Evolutionary conservation across 2,113 vertebrate genomes (phyloP).

Genomic region (Myrmecophaga tridactyla): DNA sequence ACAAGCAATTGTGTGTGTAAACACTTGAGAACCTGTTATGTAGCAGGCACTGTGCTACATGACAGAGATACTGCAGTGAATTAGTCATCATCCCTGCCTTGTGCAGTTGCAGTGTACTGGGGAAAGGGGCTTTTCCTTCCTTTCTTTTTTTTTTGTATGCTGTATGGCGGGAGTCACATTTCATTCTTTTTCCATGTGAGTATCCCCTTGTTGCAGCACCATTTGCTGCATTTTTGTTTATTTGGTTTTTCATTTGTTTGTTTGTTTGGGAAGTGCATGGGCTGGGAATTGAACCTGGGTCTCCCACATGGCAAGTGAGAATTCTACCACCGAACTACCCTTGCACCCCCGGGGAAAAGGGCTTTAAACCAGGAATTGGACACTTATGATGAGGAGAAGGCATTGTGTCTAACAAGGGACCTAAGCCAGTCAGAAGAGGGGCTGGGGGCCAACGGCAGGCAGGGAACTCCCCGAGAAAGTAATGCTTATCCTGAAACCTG

Average conservation of each 20-base stretch:
- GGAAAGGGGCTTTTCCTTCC: neutral
- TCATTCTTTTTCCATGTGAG: too few relatives aligned
- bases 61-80: neutral
- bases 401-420: neutral
- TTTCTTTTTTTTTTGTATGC: too few relatives aligned
- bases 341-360: neutral
- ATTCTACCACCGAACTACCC: too few relatives aligned
- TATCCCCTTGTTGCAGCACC: too few relatives aligned
- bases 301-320: too few relatives aligned
- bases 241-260: too few relatives aligned
- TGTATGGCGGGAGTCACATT: too few relatives aligned
- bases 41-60: neutral
- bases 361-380: neutral
- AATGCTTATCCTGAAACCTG: neutral
- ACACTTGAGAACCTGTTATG: neutral
- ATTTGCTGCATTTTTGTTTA: too few relatives aligned
- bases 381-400: neutral
- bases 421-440: neutral
- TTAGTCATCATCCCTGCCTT: neutral
- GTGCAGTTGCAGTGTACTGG: neutral
- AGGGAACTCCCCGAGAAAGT: neutral
- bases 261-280: too few relatives aligned
- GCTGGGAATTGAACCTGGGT: too few relatives aligned
- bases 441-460: neutral
- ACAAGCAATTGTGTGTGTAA: neutral